Evolutionary conservation across 2,888 invertebrate species (phyloP).

Genomic region (Cantharis rufa): DNA sequence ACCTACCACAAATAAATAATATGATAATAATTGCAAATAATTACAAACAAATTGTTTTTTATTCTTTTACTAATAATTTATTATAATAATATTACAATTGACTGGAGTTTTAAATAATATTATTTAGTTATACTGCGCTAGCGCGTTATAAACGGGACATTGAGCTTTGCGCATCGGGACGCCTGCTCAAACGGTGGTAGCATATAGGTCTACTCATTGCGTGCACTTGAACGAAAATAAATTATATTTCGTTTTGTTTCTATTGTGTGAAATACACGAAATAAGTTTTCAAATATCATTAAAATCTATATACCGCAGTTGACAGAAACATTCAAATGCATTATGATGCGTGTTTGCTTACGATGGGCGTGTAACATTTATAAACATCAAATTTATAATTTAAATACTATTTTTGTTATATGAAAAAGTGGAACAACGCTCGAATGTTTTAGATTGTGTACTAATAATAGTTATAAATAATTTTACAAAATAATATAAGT

Average conservation of each 20-base stretch:
- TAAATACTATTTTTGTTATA: not conserved
- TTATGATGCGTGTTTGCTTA: conserved; percentile 28
- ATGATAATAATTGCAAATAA: not conserved
- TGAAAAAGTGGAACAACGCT: not conserved
- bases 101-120: not conserved
- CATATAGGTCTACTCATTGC: conserved; percentile 40
- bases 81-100: not conserved
- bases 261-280: conserved; percentile 9
- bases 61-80: not conserved
- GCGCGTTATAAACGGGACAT: conserved; percentile 25
- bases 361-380: conserved; percentile 38
- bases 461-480: not conserved
- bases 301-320: conserved; percentile 6
- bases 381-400: not conserved
- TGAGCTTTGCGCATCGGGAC: conserved; percentile 35
- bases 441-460: not conserved
- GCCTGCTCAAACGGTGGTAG: conserved; percentile 44
- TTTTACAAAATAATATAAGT: not conserved
- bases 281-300: conserved; percentile 19
- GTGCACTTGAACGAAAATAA: conserved; percentile 30
- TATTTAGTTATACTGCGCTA: conserved; percentile 15
- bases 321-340: conserved; percentile 22
- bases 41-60: not conserved
- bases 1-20: not conserved
- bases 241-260: conserved; percentile 4